A percentile compares a stretch with the other conserved stretches of the same genome.
These are phyloP conservation scores for Hypotaenidia philippensis DNA, from an alignment of 2,797 vertebrate genomes.

Conservation along the genomic window DNA sequence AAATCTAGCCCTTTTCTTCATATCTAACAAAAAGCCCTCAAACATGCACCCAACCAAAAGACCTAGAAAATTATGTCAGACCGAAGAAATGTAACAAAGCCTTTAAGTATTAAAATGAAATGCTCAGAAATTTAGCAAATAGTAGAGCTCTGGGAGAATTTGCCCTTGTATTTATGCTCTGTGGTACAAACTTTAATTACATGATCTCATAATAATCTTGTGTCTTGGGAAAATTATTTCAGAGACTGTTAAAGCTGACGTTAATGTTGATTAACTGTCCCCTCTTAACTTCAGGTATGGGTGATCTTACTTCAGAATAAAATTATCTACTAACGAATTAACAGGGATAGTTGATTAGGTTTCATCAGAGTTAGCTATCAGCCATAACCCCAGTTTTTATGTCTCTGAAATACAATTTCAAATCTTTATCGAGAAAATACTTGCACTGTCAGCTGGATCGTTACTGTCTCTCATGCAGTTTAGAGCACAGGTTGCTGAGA, in stretches of 20 bases:
- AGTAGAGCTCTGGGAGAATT: not conserved
- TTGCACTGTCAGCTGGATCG: not conserved
- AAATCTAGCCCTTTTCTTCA: not conserved
- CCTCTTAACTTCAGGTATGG: constrained; percentile 7
- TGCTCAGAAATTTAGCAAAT: not conserved
- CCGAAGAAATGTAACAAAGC: not conserved
- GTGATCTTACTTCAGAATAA: constrained; percentile 4
- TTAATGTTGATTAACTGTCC: constrained; percentile 25
- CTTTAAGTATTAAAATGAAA: not conserved
- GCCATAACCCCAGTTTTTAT: not conserved
- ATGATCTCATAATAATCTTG: not conserved
- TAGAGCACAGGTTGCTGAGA: not conserved
- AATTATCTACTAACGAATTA: not conserved
- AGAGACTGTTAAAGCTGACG: not conserved
- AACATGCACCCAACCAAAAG: not conserved
- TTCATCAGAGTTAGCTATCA: not conserved
- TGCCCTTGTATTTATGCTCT: not conserved
- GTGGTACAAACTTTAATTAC: not conserved
- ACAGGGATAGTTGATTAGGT: not conserved
- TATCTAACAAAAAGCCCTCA: not conserved
- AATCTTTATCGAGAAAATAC: not conserved
- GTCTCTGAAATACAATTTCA: not conserved
- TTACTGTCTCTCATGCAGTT: not conserved
- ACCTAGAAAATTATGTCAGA: not conserved
- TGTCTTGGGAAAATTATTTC: constrained; percentile 9